These are phyloP conservation scores for Ageneiosus marmoratus DNA, from an alignment of 2,113 vertebrate genomes.

Conservation along the genomic window DNA sequence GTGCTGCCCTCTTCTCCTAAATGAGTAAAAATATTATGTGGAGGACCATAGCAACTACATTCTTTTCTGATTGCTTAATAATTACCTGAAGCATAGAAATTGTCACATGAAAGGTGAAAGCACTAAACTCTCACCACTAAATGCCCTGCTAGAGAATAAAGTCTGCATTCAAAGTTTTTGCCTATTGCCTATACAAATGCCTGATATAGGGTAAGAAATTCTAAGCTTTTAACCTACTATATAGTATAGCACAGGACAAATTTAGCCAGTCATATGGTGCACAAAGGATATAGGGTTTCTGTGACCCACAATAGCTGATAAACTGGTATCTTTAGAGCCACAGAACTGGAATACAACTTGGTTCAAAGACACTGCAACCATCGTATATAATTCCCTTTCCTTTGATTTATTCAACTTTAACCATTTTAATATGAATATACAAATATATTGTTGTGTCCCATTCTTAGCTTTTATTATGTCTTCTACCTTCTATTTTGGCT, in stretches of 20 bases:
- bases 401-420: not conserved
- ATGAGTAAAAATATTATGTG: not conserved
- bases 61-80: not conserved
- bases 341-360: slow-evolving; percentile 11
- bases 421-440: not conserved
- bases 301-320: not conserved
- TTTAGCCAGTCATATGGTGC: not conserved
- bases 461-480: not conserved
- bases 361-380: not conserved
- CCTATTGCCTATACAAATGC: not conserved
- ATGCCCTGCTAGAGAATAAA: too few relatives aligned
- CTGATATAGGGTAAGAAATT: not conserved
- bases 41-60: not conserved
- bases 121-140: too few relatives aligned
- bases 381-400: slow-evolving; percentile 9
- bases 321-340: not conserved
- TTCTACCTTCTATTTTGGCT: not conserved
- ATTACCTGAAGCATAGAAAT: not conserved
- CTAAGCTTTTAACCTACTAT: not conserved
- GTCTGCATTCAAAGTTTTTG: not conserved
- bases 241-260: not conserved
- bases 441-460: not conserved
- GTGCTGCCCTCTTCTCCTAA: not conserved
- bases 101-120: not conserved
- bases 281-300: not conserved